Base-by-base conservation (phyloP, 2,797 vertebrate species). In the Acipenser oxyrinchus region DNA sequence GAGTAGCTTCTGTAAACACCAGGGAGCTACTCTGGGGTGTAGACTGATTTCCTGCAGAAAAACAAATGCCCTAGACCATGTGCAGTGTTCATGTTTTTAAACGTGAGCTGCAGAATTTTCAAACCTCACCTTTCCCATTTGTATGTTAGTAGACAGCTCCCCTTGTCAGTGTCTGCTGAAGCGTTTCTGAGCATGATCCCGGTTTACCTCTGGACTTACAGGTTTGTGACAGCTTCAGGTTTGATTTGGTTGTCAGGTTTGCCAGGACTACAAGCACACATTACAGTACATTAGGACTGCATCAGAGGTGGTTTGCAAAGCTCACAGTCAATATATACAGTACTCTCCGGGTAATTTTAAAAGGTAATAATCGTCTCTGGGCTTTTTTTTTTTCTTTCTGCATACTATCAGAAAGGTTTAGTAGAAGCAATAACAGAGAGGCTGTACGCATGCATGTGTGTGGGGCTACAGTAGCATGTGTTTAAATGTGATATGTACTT, bases 291-390 rank as follows among this genome's bases (percentile, higher is more conserved):
- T 37, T 37, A 37, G 37, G 5, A 37, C 62, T 37, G 37, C 37
- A 52, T 13, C 13, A 64, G 15, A 64, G 18, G 15, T 23, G 68
- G 18, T 68, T 58, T 58, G 15, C 55, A 10, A 18, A 53, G 15
- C 8, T 53, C 50, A 68, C 12, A 37, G 60, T 18, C 50, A 62
- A 68, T 55, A 53, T 51, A 23, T 49, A 18, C 18, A 2, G 18
- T 18, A 11, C 18, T 15, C 15, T 63, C 66, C 53, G 52, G 62
- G 66, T 68, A 60, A 48, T 51, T 55, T 62, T 10, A 51, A 68
- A 62, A 63, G 66, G 61, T 62, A 68, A 60, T 58, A 66, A 53
- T 50, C 48, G 51, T 68, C 60, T 9, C 7, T 53, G 10, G 7
- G 49, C 11, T 62, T 18, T 57, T 11, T 57, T 11, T 1, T 12